phyloP scores from a whole-genome alignment of 2,888 invertebrate species.

The Ganaspis brasiliensis region DNA sequence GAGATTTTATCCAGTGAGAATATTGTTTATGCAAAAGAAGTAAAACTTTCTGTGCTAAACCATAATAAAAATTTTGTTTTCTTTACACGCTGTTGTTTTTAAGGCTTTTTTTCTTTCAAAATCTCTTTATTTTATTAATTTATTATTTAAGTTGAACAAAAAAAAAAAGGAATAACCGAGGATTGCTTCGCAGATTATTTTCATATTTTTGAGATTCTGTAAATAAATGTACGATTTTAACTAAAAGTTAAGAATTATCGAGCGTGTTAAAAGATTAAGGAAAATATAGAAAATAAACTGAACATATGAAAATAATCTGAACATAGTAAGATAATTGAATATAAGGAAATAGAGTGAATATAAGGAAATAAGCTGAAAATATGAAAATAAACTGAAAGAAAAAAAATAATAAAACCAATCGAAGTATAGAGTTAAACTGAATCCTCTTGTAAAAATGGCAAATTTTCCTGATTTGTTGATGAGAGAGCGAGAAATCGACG shows the following conservation, averaged over 20 bases:
- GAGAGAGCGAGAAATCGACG: conserved; percentile 32
- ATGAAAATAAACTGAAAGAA: background rate
- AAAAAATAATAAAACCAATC: background rate
- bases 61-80: conserved; percentile 10
- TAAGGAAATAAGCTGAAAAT: too few species aligned
- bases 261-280: too few species aligned
- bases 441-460: conserved; percentile 1
- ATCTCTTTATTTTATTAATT: background rate
- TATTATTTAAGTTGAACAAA: background rate
- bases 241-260: background rate
- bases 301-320: too few species aligned
- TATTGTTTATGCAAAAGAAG: background rate
- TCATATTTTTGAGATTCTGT: background rate
- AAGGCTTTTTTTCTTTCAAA: background rate
- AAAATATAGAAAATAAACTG: background rate
- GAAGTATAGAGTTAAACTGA: background rate
- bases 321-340: too few species aligned
- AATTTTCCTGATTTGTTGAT: conserved; percentile 17
- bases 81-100: background rate
- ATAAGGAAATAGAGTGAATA: background rate
- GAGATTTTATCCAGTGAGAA: background rate
- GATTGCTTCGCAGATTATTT: conserved; percentile 6
- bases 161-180: background rate
- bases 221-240: background rate
- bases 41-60: background rate